phyloP scores from a whole-genome alignment of 2,888 invertebrate genomes.

The Platycheirus rosarum region DNA sequence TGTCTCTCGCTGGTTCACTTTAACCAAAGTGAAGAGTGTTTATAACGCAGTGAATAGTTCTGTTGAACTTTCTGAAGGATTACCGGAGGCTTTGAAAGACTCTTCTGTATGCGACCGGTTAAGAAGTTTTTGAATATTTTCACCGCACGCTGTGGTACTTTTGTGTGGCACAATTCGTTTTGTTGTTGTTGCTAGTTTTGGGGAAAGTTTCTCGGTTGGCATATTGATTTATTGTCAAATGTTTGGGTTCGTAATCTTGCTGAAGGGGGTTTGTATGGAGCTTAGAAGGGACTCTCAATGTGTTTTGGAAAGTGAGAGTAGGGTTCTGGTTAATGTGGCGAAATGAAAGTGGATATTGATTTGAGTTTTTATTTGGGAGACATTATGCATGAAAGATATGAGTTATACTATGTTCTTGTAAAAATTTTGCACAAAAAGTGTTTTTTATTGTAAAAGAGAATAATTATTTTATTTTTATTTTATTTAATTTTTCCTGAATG shows the following conservation, averaged over 20 bases:
- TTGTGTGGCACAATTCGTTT: not conserved
- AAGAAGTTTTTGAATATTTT: conserved; percentile 63
- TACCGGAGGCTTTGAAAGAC: conserved; percentile 57
- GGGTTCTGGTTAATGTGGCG: conserved; percentile 63
- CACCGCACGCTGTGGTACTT: not conserved
- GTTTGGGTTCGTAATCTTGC: conserved; percentile 59
- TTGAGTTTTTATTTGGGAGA: conserved; percentile 19
- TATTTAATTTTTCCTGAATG: too few relatives aligned
- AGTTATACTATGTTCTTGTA: too few relatives aligned
- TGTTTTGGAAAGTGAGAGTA: conserved; percentile 57
- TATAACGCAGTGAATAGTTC: conserved; percentile 26
- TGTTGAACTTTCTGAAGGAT: conserved; percentile 63
- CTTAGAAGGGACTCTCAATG: conserved; percentile 36
- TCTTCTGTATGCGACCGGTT: conserved; percentile 33
- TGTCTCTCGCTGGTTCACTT: not conserved
- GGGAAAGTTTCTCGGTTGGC: conserved; percentile 63
- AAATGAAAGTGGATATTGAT: conserved; percentile 58
- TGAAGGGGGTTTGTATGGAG: conserved; percentile 15
- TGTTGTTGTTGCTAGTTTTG: conserved; percentile 22
- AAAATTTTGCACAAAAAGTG: too few relatives aligned
- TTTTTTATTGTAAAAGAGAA: too few relatives aligned
- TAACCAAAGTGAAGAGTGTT: not conserved
- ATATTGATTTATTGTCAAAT: conserved; percentile 73
- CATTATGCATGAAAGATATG: too few relatives aligned
- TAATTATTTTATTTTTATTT: too few relatives aligned